Evolutionary conservation across 2,113 vertebrate species (phyloP).

Genomic region (Sceloporus tristichus): DNA sequence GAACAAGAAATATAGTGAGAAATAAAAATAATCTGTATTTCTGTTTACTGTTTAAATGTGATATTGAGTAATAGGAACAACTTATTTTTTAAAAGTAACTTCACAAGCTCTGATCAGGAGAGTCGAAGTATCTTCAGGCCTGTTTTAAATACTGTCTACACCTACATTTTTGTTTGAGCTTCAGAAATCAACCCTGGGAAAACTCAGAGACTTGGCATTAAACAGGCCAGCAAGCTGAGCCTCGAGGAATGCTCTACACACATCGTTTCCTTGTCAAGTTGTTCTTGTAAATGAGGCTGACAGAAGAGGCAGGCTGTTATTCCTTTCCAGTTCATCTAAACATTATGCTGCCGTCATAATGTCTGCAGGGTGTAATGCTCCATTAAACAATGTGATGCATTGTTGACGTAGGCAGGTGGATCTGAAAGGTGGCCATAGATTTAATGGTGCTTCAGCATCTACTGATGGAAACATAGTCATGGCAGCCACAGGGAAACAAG

Average conservation of each 20-base stretch:
- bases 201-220: neutral
- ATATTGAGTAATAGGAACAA: neutral
- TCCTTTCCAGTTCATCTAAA: constrained; percentile 37
- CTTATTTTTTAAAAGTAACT: neutral
- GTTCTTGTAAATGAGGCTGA: constrained; percentile 5
- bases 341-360: constrained; percentile 19
- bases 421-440: neutral
- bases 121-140: neutral
- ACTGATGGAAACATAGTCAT: rapidly evolving
- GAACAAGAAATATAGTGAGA: too few species aligned
- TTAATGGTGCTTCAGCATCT: neutral
- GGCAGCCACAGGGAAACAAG: neutral
- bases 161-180: neutral
- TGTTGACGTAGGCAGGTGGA: neutral
- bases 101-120: neutral
- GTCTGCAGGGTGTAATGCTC: neutral
- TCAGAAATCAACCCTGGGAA: neutral
- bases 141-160: neutral
- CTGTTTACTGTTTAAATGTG: neutral
- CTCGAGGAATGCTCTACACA: neutral
- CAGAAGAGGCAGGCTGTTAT: constrained; percentile 9
- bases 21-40: too few species aligned
- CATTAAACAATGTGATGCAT: neutral
- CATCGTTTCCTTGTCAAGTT: constrained; percentile 30
- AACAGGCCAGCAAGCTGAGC: neutral